phyloP scores from a whole-genome alignment of 1,140 invertebrate genomes.

The Drosophila setifemur region DNA sequence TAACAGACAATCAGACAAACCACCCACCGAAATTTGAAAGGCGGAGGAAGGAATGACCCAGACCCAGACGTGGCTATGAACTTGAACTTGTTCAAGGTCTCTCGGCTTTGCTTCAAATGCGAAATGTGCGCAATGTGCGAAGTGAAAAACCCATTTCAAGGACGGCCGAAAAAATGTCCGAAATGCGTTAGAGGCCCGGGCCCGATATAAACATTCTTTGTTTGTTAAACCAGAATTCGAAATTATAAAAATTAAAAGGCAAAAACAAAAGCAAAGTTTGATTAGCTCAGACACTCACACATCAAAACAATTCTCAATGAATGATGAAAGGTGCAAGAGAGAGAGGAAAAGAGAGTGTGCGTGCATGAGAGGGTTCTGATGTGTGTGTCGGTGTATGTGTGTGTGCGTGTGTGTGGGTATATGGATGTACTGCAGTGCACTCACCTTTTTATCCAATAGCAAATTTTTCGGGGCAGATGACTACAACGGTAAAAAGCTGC shows the following conservation, averaged over 20 bases:
- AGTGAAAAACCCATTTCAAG: constrained; percentile 52
- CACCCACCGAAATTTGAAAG: background rate
- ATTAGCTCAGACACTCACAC: constrained; percentile 25
- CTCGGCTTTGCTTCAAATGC: constrained; percentile 14
- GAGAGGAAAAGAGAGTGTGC: constrained; percentile 21
- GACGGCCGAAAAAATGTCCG: constrained; percentile 23
- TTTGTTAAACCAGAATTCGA: constrained; percentile 16
- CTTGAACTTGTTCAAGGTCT: constrained; percentile 76
- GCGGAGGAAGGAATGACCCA: constrained; percentile 40
- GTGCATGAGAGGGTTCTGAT: constrained; percentile 1
- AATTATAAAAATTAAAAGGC: constrained; percentile 2
- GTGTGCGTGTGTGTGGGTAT: constrained; percentile 2
- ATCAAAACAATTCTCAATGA: constrained; percentile 40
- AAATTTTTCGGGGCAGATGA: constrained; percentile 32
- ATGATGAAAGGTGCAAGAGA: constrained; percentile 26
- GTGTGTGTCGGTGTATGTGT: constrained; percentile 3
- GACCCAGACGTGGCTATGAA: constrained; percentile 55
- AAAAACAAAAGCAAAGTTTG: constrained; percentile 32
- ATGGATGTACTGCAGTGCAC: constrained; percentile 53
- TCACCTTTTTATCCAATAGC: constrained; percentile 60
- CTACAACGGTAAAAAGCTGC: constrained; percentile 68
- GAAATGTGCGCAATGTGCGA: constrained; percentile 36
- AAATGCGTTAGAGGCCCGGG: constrained; percentile 9
- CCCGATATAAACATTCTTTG: constrained; percentile 68
- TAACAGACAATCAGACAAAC: constrained; percentile 22